phyloP scores from a whole-genome alignment of 2,888 invertebrate genomes.

The Selenia dentaria region DNA sequence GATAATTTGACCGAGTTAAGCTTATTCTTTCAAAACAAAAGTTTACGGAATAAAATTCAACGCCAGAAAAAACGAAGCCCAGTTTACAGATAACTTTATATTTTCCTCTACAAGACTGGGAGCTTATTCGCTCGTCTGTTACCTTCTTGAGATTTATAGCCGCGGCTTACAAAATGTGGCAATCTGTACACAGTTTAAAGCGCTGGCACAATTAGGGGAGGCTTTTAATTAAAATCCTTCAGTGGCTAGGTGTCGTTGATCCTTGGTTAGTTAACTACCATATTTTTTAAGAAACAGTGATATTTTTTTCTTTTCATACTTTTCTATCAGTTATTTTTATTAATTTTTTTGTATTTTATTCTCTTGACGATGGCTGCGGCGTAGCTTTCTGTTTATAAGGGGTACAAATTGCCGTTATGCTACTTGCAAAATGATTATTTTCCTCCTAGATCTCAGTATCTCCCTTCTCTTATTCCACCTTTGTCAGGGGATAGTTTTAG shows the following conservation, averaged over 20 bases:
- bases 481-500: no score
- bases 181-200: conserved; percentile 26
- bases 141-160: conserved; percentile 15
- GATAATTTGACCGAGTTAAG: no score
- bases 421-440: no score
- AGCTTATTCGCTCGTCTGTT: conserved; percentile 8
- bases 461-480: no score
- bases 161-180: conserved; percentile 20
- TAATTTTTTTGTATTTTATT: no score
- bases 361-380: no score
- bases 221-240: conserved; percentile 19
- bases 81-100: neutral
- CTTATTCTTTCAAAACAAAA: no score
- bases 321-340: no score
- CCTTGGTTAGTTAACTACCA: conserved; percentile 12
- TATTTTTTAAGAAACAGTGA: neutral
- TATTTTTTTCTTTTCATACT: no score
- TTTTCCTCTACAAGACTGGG: neutral
- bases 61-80: neutral
- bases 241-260: conserved; percentile 13
- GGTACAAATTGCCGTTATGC: no score
- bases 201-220: conserved; percentile 21
- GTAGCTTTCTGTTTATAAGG: no score
- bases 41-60: neutral
- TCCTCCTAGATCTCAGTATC: no score